Percentiles rank a stretch among this genome's conserved stretches.
Evolutionary conservation across 2,888 invertebrate genomes (phyloP).

Genomic region (Thymelicus sylvestris): DNA sequence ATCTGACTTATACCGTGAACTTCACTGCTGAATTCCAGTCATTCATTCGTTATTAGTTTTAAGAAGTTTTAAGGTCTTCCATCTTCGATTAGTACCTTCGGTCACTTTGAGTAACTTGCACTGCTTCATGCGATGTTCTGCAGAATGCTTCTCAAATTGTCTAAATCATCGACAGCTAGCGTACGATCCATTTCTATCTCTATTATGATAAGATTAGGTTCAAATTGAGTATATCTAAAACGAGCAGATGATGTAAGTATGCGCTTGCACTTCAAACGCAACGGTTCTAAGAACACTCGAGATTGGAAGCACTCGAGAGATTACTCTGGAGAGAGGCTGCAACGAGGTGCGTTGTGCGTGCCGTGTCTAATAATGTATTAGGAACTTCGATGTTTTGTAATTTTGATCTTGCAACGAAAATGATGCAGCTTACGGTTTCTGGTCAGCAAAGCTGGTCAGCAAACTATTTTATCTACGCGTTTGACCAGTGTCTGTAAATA

Average conservation of each 20-base stretch:
- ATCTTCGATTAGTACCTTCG: too few relatives aligned
- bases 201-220: conserved; percentile 19
- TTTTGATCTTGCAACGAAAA: too few relatives aligned
- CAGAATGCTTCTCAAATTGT: conserved; percentile 1
- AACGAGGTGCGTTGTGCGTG: background rate
- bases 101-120: background rate
- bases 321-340: conserved; percentile 41
- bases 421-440: background rate
- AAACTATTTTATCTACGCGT: too few relatives aligned
- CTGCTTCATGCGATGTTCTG: background rate
- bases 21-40: too few relatives aligned
- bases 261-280: conserved; percentile 43
- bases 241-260: conserved; percentile 25
- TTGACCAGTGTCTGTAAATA: too few relatives aligned
- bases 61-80: too few relatives aligned
- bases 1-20: too few relatives aligned
- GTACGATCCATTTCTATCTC: conserved; percentile 10
- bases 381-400: background rate
- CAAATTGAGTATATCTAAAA: conserved; percentile 10
- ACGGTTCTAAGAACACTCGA: conserved; percentile 45
- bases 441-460: too few relatives aligned
- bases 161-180: background rate
- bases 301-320: conserved; percentile 46
- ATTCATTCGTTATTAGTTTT: too few relatives aligned
- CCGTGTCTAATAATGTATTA: conserved; percentile 17